Base-by-base conservation (phyloP, 2,888 invertebrate species). In the Plagodis dolabraria region DNA sequence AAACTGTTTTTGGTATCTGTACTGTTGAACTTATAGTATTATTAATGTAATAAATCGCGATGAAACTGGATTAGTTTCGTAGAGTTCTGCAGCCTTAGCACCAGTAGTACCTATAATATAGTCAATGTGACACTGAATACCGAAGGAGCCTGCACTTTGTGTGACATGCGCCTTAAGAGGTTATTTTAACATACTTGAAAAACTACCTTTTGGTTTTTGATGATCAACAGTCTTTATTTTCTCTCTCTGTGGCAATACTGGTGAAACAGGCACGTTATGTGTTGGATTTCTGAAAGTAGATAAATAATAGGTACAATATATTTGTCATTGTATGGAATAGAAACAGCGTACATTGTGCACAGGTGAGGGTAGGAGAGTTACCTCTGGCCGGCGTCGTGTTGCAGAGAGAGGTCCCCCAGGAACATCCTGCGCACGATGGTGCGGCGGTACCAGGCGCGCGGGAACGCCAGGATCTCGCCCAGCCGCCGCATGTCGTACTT, bases 401-500 rank as follows among this genome's bases (percentile, higher is more conserved):
- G 76, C 72, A 95, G 94, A 78, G 96, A 97, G 57, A 98, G 94
- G 87, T 99, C 99, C 0, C 99, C 99, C 52, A 99, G 94, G 88
- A 99, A 99, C 78, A 99, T 94, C 33, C 98, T 93, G 7, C 98
- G 94, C 35, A 99, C 98, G 75, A 99, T 98, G 70, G 97, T 97
- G 43, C 98, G 95, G 4, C 99, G 93, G 87, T 99, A 99, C 99
- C 99, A 99, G 10, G 99, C 99, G 89, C 98, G 98, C 0, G 99
- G 99, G 85, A 99, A 99, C 0, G 99, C 98, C 60, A 99, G 93
- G 77, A 99, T 99, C 92, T 99, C 99, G 0, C 98, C 97, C 65
- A 99, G 89, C 0, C 99, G 95, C 40, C 99, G 95, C 99, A 99
- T 99, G 85, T 99, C 99, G 87, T 99, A 99, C 82, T 99, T 99